These are phyloP conservation scores for Gallinago jamesoni DNA, from an alignment of 2,113 vertebrate genomes.

Conservation along the genomic window DNA sequence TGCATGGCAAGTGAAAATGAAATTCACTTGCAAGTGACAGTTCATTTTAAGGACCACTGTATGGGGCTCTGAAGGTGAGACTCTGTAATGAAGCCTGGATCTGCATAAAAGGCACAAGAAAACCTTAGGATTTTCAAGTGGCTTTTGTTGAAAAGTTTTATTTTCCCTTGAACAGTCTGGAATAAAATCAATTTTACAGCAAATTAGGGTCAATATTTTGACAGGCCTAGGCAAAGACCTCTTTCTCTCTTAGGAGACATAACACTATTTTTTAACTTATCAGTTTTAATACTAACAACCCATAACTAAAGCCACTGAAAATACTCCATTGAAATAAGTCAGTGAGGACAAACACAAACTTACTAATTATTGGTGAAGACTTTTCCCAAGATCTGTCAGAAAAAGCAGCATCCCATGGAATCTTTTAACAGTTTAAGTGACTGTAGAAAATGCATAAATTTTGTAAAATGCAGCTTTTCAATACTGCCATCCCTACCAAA, in stretches of 20 bases:
- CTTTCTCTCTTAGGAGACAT: background rate
- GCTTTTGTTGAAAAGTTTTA: background rate
- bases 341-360: background rate
- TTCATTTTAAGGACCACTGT: background rate
- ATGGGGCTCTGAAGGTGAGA: background rate
- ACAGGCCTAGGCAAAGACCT: background rate
- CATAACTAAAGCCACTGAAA: background rate
- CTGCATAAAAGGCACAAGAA: background rate
- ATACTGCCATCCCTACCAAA: background rate
- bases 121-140: background rate
- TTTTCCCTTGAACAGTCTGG: background rate
- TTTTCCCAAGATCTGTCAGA: background rate
- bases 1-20: background rate
- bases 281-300: background rate
- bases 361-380: background rate
- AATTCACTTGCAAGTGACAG: background rate
- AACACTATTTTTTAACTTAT: background rate
- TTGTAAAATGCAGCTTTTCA: constrained; percentile 34
- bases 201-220: background rate
- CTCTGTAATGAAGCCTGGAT: background rate
- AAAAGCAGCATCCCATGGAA: background rate
- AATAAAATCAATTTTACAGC: background rate
- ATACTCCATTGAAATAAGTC: background rate
- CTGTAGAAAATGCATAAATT: background rate
- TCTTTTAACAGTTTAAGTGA: background rate